phyloP scores from a whole-genome alignment of 2,113 vertebrate genomes.

The human region DNA sequence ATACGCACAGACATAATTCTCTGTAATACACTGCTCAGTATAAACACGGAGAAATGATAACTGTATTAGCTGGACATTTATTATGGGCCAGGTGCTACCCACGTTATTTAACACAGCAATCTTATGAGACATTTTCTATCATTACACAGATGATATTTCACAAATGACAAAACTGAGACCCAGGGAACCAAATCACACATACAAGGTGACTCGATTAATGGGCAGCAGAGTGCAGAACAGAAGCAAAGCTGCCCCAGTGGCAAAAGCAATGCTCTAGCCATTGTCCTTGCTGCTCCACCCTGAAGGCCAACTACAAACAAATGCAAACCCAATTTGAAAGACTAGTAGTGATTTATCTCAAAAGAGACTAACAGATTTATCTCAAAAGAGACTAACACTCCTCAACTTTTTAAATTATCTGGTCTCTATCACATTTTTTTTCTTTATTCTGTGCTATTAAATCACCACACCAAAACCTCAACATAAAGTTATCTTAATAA shows the following conservation, averaged over 20 bases:
- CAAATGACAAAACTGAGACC: not conserved
- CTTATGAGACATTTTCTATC: not conserved
- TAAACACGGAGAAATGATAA: not conserved
- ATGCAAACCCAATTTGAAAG: not conserved
- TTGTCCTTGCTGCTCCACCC: rapidly evolving
- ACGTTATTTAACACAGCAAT: not conserved
- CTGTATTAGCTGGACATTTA: not conserved
- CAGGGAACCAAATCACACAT: not conserved
- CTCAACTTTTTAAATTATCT: not conserved
- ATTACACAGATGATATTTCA: not conserved
- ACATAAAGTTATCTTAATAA: not conserved
- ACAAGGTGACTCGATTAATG: not conserved
- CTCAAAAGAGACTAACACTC: too few relatives aligned
- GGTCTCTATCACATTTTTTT: not conserved
- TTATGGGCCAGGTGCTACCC: not conserved
- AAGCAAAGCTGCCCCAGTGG: not conserved
- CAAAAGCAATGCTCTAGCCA: not conserved
- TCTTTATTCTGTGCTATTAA: not conserved
- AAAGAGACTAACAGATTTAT: not conserved
- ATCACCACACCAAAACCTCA: not conserved
- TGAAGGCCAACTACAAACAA: not conserved
- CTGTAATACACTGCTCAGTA: not conserved
- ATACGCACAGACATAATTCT: not conserved
- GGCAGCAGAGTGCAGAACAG: not conserved
- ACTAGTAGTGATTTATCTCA: not conserved